A percentile compares a stretch with the other conserved stretches of the same genome.
Conservation (phyloP, 2,888 invertebrate species). For the Lucinisca nassula region DNA sequence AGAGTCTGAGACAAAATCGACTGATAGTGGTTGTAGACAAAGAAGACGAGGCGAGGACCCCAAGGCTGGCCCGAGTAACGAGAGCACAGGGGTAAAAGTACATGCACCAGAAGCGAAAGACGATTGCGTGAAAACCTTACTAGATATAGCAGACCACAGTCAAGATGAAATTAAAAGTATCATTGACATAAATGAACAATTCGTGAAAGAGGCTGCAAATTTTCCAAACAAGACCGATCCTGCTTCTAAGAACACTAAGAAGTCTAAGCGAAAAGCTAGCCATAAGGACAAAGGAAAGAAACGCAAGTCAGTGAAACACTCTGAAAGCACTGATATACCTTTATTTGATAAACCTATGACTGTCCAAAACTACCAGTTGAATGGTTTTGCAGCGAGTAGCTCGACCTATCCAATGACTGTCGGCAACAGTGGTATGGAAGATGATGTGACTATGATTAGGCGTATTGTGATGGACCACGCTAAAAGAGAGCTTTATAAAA, state of each 20-base stretch:
- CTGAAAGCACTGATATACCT: not conserved
- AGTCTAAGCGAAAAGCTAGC: not conserved
- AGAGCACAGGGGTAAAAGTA: no score
- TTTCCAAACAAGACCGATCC: not conserved
- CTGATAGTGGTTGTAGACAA: no score
- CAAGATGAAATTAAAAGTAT: not conserved
- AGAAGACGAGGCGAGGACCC: no score
- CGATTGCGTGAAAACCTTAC: not conserved
- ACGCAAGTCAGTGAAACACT: not conserved
- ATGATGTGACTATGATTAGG: not conserved
- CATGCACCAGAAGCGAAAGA: conserved; percentile 24
- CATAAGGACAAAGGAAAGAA: not conserved
- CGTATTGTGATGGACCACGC: not conserved
- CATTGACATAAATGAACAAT: not conserved
- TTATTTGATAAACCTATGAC: not conserved
- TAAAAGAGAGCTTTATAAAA: not conserved
- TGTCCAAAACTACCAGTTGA: no score
- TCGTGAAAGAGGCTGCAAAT: not conserved
- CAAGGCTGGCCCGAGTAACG: not conserved
- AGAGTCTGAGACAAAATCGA: no score
- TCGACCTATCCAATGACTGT: not conserved
- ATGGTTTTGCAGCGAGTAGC: not conserved
- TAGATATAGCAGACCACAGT: not conserved
- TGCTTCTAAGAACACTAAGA: not conserved
- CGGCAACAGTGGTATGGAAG: not conserved